Evolutionary conservation across 1,140 invertebrate species (phyloP), one percentile per base, ranked within the genome.

Genomic region (Battus philenor): DNA sequence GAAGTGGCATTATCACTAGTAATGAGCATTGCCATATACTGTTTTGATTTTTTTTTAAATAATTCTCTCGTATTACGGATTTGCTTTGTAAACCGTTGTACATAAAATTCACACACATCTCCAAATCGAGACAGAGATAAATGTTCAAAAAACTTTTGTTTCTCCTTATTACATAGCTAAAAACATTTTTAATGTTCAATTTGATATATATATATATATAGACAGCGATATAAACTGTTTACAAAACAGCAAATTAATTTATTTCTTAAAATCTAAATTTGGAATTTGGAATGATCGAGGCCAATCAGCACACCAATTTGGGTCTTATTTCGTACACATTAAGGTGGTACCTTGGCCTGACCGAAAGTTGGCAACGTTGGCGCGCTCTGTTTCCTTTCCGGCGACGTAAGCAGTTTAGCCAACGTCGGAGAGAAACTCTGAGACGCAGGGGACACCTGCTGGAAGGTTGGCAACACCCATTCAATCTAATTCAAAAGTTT

Each of bases 361-460:
- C 74, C 78, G 77, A 71, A 82, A 64, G 66, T 59, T 65, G 76
- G 68, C 63, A 79, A 68, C 60, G 68, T 56, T 51, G 74, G 50
- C 32, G 73, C 64, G 47, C 68, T 63, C 72, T 80, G 74, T 73
- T 75, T 80, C 62, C 83, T 67, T 59, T 87, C 86, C 54, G 85
- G 85, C 33, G 92, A 91, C 16, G 93, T 94, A 48, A 94, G 85
- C 51, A 94, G 87, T 77, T 92, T 88, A 31, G 93, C 93, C 71
- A 94, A 87, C 38, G 93, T 94, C 34, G 93, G 92, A 53, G 93
- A 93, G 81, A 93, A 94, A 79, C 75, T 68, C 69, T 85, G 78
- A 68, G 73, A 55, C 59, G 74, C 70, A 63, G 74, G 68, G 55
- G 69, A 49, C 74, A 63, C 75, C 74, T 78, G 81, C 81, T 82